Conservation (phyloP, 2,888 invertebrate genomes). For the Clunio marinus region DNA sequence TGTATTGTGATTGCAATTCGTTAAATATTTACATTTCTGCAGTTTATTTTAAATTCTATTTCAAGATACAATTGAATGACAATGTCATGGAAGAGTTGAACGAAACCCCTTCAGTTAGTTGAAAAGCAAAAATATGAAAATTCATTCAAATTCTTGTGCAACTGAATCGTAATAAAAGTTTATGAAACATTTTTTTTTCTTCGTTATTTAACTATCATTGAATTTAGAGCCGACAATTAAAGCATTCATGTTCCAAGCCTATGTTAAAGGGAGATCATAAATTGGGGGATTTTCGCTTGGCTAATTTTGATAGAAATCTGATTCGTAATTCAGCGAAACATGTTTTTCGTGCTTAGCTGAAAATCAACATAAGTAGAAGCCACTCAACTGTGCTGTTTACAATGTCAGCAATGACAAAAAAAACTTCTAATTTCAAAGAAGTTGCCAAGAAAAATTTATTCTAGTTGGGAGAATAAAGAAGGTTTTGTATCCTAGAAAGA, state of each 20-base stretch:
- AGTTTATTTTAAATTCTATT: neutral
- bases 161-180: too few relatives aligned
- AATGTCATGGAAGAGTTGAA: neutral
- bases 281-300: constrained; percentile 23
- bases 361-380: neutral
- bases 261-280: neutral
- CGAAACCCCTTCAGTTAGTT: neutral
- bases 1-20: neutral
- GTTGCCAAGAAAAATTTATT: neutral
- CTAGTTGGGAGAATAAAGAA: neutral
- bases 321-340: too few relatives aligned
- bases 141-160: neutral
- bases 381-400: neutral
- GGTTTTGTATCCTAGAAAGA: neutral
- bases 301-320: constrained; percentile 26
- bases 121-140: neutral
- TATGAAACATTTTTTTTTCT: too few relatives aligned
- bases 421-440: neutral
- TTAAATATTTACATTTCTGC: too few relatives aligned
- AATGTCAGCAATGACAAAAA: neutral
- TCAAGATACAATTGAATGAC: constrained; percentile 6
- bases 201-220: too few relatives aligned
- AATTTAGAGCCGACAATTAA: neutral
- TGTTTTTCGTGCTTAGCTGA: too few relatives aligned
- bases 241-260: neutral